Evolutionary conservation across 2,113 vertebrate species (phyloP).

Genomic region (Bos javanicus): DNA sequence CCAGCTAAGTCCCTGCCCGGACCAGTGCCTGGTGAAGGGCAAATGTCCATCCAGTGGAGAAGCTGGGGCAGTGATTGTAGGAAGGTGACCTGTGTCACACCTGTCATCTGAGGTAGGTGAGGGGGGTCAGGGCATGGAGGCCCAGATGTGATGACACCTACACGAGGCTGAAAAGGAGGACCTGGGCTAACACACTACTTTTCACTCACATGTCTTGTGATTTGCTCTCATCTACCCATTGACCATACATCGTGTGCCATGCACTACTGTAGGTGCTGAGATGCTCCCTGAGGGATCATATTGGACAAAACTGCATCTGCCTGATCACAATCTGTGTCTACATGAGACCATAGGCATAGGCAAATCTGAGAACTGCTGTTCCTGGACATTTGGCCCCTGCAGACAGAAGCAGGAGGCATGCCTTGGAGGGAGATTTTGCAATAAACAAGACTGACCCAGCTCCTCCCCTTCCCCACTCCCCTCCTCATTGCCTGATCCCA

Average conservation of each 20-base stretch:
- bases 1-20: constrained; percentile 42
- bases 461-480: background rate
- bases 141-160: no score
- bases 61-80: constrained; percentile 67
- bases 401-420: background rate
- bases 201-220: background rate
- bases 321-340: background rate
- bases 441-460: no score
- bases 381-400: background rate
- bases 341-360: background rate
- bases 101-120: constrained; percentile 43
- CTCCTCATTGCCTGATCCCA: background rate
- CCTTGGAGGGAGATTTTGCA: background rate
- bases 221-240: background rate
- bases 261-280: background rate
- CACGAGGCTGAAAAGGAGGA: background rate
- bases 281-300: background rate
- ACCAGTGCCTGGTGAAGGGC: constrained; percentile 51
- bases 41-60: constrained; percentile 14
- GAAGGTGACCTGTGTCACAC: constrained; percentile 55
- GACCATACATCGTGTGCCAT: accelerated
- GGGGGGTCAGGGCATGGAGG: background rate
- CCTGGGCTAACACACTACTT: no score
- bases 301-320: background rate
- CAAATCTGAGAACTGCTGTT: background rate